These are phyloP conservation scores for Bubo bubo DNA, from an alignment of 2,113 vertebrate species.

Conservation along the genomic window DNA sequence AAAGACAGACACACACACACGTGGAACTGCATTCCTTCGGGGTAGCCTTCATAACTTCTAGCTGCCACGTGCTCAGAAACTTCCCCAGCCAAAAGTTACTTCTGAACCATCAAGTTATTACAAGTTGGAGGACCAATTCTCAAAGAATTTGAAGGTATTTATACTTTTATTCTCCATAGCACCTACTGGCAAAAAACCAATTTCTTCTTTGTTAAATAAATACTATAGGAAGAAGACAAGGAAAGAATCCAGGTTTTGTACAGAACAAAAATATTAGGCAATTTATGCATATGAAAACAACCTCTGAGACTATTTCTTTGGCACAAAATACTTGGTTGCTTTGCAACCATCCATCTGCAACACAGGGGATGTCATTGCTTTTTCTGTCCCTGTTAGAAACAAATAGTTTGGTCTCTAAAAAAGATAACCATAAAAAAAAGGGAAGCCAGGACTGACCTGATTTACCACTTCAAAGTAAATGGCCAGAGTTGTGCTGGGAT, in stretches of 20 bases:
- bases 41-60: not conserved
- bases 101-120: not conserved
- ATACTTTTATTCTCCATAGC: not conserved
- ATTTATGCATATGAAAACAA: not conserved
- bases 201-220: not conserved
- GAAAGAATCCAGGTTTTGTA: not conserved
- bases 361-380: not conserved
- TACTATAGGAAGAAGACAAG: not conserved
- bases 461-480: constrained; percentile 96
- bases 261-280: not conserved
- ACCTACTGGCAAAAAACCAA: not conserved
- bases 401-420: not conserved
- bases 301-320: not conserved
- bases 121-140: not conserved
- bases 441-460: constrained; percentile 82
- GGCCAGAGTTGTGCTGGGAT: constrained; percentile 86
- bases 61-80: not conserved
- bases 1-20: not conserved
- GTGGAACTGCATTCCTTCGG: not conserved
- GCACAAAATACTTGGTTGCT: not conserved
- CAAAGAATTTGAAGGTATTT: not conserved
- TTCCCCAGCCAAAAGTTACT: not conserved
- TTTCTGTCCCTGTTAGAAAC: not conserved
- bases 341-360: not conserved
- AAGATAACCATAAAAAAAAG: not conserved